phyloP scores from a whole-genome alignment of 2,113 vertebrate genomes.

The Pelmatolapia mariae region DNA sequence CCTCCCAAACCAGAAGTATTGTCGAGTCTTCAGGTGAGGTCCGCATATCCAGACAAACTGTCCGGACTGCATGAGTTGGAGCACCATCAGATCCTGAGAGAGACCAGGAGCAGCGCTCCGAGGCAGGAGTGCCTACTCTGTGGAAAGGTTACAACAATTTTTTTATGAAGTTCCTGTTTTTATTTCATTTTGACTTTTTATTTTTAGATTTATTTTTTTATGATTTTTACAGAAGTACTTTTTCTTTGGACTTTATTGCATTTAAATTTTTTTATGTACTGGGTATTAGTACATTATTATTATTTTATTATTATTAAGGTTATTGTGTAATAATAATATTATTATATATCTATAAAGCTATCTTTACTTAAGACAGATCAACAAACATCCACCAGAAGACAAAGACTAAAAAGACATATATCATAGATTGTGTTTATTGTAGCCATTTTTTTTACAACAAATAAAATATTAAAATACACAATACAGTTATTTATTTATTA shows the following conservation, averaged over 20 bases:
- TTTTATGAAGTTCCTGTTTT: not conserved
- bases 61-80: not conserved
- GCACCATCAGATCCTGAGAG: not conserved
- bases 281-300: not conserved
- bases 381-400: not conserved
- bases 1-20: not conserved
- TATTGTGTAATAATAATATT: not conserved
- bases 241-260: not conserved
- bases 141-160: constrained; percentile 25
- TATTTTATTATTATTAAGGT: not conserved
- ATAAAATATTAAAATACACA: not conserved
- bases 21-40: not conserved
- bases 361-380: not conserved
- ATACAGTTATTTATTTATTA: not conserved
- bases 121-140: constrained; percentile 54
- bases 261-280: not conserved
- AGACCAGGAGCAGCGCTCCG: not conserved
- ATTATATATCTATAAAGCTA: not conserved
- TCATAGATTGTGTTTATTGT: not conserved
- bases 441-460: not conserved
- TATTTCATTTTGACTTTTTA: not conserved
- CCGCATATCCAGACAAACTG: constrained; percentile 5
- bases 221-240: not conserved
- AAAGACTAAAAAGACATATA: not conserved
- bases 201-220: not conserved